Conservation (phyloP, 2,797 vertebrate genomes). For the Chiloscyllium punctatum region DNA sequence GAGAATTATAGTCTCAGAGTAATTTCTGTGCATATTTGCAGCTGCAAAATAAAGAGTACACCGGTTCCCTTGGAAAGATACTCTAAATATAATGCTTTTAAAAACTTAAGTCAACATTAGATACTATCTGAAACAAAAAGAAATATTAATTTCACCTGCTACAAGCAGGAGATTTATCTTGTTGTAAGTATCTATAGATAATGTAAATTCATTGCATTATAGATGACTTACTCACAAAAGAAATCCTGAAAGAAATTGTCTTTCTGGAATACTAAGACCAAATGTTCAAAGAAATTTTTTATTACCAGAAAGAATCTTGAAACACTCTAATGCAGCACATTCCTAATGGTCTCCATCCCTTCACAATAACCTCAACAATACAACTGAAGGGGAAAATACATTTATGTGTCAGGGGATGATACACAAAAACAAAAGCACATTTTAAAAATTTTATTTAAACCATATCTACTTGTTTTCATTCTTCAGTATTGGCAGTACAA, state of each 20-base stretch:
- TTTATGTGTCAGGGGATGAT: background rate
- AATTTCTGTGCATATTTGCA: constrained; percentile 1
- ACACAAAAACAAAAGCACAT: background rate
- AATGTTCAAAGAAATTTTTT: background rate
- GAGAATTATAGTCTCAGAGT: background rate
- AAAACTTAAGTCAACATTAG: too few species aligned
- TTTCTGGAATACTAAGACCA: background rate
- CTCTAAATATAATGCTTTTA: background rate
- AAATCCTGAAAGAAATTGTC: background rate
- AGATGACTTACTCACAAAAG: background rate
- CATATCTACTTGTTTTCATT: background rate
- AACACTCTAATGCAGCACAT: background rate
- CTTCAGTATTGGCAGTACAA: background rate
- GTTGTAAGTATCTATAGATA: background rate
- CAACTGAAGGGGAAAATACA: background rate
- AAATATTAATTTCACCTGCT: background rate
- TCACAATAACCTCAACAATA: background rate
- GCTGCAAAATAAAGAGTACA: background rate
- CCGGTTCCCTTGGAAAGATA: background rate
- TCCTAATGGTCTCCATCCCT: background rate
- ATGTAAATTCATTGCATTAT: background rate
- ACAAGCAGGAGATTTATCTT: background rate
- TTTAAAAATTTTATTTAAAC: background rate
- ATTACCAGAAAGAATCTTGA: background rate
- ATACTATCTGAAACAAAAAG: background rate